A percentile compares a stretch with the other conserved stretches of the same genome.
Conservation (phyloP, 2,888 invertebrate genomes). For the Microplitis deprimator region DNA sequence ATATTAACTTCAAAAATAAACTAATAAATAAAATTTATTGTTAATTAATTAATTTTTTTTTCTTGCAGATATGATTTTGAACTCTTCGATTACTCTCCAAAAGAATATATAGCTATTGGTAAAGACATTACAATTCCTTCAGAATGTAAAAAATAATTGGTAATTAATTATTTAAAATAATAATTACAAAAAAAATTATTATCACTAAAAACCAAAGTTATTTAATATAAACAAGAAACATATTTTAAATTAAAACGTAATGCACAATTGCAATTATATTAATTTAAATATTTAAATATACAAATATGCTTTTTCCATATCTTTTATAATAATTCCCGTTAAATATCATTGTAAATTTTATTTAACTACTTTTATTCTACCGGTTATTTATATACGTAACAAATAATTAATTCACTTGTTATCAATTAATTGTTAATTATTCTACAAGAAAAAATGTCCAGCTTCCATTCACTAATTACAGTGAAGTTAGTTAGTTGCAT, state of each 20-base stretch:
- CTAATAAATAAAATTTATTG: neutral
- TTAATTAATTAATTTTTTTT: conserved; percentile 56
- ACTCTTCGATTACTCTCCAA: conserved; percentile 87
- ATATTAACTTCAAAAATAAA: neutral
- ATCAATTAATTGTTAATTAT: neutral
- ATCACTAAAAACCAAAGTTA: neutral
- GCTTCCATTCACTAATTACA: conserved; percentile 1
- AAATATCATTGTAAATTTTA: conserved; percentile 7
- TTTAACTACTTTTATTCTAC: neutral
- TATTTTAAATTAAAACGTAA: neutral
- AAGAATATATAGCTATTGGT: conserved; percentile 79
- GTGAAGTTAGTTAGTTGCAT: neutral
- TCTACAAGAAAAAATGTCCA: neutral
- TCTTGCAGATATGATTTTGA: conserved; percentile 86
- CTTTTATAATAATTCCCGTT: neutral
- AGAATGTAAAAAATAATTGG: conserved; percentile 62
- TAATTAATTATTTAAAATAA: conserved; percentile 19
- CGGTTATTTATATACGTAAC: neutral
- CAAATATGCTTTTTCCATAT: conserved; percentile 1
- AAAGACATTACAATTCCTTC: conserved; percentile 61
- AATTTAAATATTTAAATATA: neutral
- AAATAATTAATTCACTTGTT: conserved; percentile 11
- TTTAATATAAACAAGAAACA: conserved; percentile 19
- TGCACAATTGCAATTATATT: neutral
- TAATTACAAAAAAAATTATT: neutral